phyloP scores from a whole-genome alignment of 2,113 vertebrate species.

The Heteronetta atricapilla region DNA sequence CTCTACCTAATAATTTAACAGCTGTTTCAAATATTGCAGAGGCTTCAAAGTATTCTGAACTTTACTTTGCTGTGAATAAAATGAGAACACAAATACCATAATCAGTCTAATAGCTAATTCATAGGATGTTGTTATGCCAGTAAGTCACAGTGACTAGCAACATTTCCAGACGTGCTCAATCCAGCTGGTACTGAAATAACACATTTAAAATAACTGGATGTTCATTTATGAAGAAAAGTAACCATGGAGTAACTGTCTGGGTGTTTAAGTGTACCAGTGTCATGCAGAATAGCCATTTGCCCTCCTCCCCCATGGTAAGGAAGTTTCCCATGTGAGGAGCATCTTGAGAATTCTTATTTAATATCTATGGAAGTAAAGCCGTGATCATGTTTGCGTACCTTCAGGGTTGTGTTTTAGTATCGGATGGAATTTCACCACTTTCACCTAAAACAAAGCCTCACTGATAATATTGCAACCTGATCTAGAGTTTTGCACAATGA shows the following conservation, averaged over 20 bases:
- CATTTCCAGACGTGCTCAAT: not conserved
- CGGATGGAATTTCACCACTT: not conserved
- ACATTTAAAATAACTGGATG: not conserved
- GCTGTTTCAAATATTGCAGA: not conserved
- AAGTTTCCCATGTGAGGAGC: not conserved
- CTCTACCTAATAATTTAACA: not conserved
- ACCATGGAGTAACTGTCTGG: not conserved
- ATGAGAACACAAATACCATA: not conserved
- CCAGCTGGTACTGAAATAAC: not conserved
- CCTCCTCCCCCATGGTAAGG: not conserved
- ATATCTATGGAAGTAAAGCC: not conserved
- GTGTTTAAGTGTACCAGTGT: not conserved
- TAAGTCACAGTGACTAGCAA: not conserved
- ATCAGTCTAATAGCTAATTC: not conserved
- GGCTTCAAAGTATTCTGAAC: not conserved
- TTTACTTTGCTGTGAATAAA: slow-evolving; percentile 37
- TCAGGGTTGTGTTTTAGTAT: not conserved
- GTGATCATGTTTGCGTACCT: not conserved
- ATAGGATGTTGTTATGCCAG: not conserved
- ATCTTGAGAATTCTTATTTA: not conserved
- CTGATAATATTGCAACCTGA: not conserved
- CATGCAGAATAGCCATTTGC: not conserved
- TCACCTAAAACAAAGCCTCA: not conserved
- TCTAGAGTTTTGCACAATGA: not conserved
- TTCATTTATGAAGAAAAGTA: not conserved